phyloP scores from a whole-genome alignment of 2,113 vertebrate genomes.

The Sigmodon hispidus region DNA sequence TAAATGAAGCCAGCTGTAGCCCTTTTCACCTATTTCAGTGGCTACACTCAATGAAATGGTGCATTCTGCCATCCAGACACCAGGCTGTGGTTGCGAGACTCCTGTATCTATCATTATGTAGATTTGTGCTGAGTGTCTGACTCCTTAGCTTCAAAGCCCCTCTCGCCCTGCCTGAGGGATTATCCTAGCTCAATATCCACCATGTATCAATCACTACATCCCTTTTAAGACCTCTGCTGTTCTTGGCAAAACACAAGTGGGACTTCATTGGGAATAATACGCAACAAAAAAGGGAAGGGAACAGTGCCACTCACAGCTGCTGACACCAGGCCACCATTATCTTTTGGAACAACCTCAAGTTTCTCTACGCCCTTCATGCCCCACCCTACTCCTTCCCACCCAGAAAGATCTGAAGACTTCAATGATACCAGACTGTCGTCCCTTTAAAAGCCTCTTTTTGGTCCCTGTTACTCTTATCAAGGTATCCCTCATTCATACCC shows the following conservation, averaged over 20 bases:
- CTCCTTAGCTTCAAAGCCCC: not conserved
- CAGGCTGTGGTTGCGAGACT: not conserved
- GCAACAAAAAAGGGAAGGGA: not conserved
- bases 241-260: not conserved
- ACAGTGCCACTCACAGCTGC: not conserved
- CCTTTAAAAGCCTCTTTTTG: not conserved
- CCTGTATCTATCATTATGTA: not conserved
- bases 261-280: not conserved
- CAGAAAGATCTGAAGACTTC: not conserved
- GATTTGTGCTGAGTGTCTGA: not conserved
- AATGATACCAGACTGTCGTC: not conserved
- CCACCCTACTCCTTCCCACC: accelerated
- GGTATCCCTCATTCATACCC: not conserved
- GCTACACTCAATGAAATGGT: not conserved
- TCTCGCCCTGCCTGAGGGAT: not conserved
- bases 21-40: not conserved
- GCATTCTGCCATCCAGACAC: not conserved
- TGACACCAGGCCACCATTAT: not conserved
- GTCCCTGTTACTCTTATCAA: not conserved
- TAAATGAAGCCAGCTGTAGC: not conserved
- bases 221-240: not conserved
- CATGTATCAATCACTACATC: not conserved
- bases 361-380: not conserved
- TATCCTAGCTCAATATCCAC: not conserved
- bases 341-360: not conserved